Base-by-base conservation (phyloP, 2,888 invertebrate genomes). In the Lasioglossum figueresi region DNA sequence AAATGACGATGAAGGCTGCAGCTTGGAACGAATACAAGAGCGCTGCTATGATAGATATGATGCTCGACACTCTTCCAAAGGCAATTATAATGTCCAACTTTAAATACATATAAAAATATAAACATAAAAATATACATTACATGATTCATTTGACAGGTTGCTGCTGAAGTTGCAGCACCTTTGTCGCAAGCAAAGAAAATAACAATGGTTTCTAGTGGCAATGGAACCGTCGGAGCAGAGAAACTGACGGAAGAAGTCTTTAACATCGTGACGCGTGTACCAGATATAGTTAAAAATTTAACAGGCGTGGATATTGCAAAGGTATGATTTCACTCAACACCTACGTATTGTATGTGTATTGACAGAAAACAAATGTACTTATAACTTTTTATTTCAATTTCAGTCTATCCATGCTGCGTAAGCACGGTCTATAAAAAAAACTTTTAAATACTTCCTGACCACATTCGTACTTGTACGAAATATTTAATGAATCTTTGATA, bases 11-110 rank as follows among this genome's bases (percentile, higher is more conserved):
- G 95, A 99, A 99, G 94, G 99, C 99, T 0, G 99, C 99, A 92
- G 99, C 99, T 27, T 99, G 98, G 97, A 98, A 98, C 94, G 99
- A 99, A 93, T 99, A 99, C 95, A 98, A 99, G 90, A 98, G 98
- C 77, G 99, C 99, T 52, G 99, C 99, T 19, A 98, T 99, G 97
- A 97, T 98, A 84, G 99, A 99, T 94, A 99, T 99, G 99, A 97
- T 99, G 94, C 96, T 99, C 85, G 99, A 99, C 81, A 98, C 98
- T 63, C 95, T 99, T 93, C 99, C 99, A 31, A 99, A 99, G 97
- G 99, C 99, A 95, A 59, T 56, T 72, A 40, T 40, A 40, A 40
- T 23, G 40, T 40, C 10, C 12, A 12, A 70, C n/a, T 40, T 70
- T 0, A 70, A 14, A 27, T 40, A 40, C 0, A 37, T 34, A 68